Evolutionary conservation across 1,140 invertebrate genomes (phyloP).

Genomic region (Drosophila dunni): DNA sequence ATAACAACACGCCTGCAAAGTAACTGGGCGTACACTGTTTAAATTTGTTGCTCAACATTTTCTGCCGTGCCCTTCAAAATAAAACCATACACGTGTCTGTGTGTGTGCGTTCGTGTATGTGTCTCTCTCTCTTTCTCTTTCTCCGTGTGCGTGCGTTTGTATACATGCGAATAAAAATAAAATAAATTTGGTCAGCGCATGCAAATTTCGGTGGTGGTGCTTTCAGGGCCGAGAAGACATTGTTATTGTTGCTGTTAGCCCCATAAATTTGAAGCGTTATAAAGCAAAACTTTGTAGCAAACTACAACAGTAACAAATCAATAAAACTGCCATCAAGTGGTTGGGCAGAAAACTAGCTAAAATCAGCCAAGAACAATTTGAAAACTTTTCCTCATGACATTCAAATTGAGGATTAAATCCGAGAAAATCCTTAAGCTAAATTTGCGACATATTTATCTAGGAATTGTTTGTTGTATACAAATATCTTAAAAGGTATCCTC

Average conservation of each 20-base stretch:
- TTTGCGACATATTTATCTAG: conserved; percentile 4
- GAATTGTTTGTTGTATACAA: conserved; percentile 5
- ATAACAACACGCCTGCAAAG: conserved; percentile 57
- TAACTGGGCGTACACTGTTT: conserved; percentile 62
- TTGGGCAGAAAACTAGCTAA: conserved; percentile 56
- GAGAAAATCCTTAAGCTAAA: conserved; percentile 10
- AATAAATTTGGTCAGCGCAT: conserved; percentile 60
- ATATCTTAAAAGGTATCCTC: conserved; percentile 4
- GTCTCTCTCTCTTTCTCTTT: neutral
- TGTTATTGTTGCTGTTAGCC: conserved; percentile 34
- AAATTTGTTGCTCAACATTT: conserved; percentile 68
- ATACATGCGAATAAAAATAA: conserved; percentile 39
- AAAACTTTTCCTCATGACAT: conserved; percentile 18
- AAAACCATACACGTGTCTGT: conserved; percentile 42
- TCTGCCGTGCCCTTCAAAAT: conserved; percentile 55
- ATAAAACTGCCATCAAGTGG: conserved; percentile 69
- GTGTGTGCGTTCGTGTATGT: conserved; percentile 4
- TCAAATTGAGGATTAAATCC: conserved; percentile 36
- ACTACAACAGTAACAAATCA: conserved; percentile 65
- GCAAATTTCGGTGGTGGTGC: conserved; percentile 75
- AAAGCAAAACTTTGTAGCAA: conserved; percentile 52
- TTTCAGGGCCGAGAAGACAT: conserved; percentile 56
- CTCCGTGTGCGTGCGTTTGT: neutral
- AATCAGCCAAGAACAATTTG: conserved; percentile 22
- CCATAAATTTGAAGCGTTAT: conserved; percentile 64